Evolutionary conservation across 2,113 vertebrate genomes (phyloP), one percentile per base, ranked within the genome.

Genomic region (Turnix velox): DNA sequence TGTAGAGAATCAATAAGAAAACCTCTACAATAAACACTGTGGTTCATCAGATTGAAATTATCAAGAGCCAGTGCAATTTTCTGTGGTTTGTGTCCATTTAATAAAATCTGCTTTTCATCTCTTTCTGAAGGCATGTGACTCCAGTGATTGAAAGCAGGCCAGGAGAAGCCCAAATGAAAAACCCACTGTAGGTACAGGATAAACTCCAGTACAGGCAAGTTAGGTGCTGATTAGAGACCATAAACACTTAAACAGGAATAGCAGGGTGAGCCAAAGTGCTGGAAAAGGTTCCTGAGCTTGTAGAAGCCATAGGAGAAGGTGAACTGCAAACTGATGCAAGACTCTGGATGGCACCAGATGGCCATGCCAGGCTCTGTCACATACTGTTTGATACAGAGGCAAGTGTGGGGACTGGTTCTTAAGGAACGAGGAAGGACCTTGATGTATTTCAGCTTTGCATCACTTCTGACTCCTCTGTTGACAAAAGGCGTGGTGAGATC

Each of bases 21-120:
- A 66, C 33, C 46, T 86, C 0, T 0, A 3, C 43, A 73, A 76
- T 66, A 85, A 94, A 59, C 30, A 35, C 58, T 25, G 35, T 2
- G 2, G 40, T 46, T 65, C 45, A 22, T 59, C 14, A 1, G 37
- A 18, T 31, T 62, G 48, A 79, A 91, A 73, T 73, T 66, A 46
- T 49, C 71, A 65, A 92, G 89, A 95, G 62, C 87, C 66, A 43
- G 58, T 23, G 62, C 62, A 66, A 84, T 81, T 83, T 92, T 87
- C 22, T 63, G 58, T 0, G 1, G 31, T 27, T 76, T 92, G 54
- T 73, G 30, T 79, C 31, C 20, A 12, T 87, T 92, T 87, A 87
- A 93, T 87, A 68, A 93, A 91, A 91, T 51, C 77, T 89, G 84
- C 48, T 95, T 96, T 92, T 92, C 91, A 85, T 95, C 88, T 93